phyloP scores from a whole-genome alignment of 1,140 invertebrate genomes.

The Oncopodura yosiiana region DNA sequence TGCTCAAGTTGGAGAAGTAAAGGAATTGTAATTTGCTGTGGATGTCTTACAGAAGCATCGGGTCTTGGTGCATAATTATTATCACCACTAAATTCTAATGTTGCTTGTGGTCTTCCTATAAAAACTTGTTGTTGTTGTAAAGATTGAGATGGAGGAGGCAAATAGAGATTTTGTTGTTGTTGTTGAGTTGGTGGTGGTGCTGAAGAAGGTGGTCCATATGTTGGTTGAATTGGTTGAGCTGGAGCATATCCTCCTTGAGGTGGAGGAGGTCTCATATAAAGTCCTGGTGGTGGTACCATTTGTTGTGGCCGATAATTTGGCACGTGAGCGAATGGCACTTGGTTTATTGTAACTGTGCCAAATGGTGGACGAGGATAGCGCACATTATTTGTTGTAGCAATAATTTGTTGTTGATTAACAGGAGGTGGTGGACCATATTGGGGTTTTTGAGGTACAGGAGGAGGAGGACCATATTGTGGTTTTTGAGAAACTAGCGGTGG shows the following conservation, averaged over 20 bases:
- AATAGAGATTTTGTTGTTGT: too few relatives aligned
- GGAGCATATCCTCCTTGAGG: background rate
- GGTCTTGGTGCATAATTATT: background rate
- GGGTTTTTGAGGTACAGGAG: background rate
- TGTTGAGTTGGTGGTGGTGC: too few relatives aligned
- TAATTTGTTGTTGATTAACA: too few relatives aligned
- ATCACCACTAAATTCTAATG: background rate
- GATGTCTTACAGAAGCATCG: background rate
- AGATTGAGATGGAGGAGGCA: background rate
- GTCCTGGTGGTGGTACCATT: background rate
- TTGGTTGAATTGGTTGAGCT: background rate
- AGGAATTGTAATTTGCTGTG: conserved; percentile 4
- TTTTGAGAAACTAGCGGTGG: background rate
- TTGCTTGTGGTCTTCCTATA: background rate
- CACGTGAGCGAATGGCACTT: conserved; percentile 1
- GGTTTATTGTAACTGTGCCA: conserved; percentile 4
- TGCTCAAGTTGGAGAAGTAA: conserved; percentile 5
- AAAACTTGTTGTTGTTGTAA: background rate
- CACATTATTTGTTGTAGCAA: too few relatives aligned
- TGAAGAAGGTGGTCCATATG: too few relatives aligned
- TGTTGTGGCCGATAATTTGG: background rate
- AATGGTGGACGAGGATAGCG: too few relatives aligned
- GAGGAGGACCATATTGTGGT: background rate
- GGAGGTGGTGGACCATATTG: background rate
- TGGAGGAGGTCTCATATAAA: background rate